phyloP scores from a whole-genome alignment of 37 sponge, comb jelly and placozoan species.

The Geodia barretti region DNA sequence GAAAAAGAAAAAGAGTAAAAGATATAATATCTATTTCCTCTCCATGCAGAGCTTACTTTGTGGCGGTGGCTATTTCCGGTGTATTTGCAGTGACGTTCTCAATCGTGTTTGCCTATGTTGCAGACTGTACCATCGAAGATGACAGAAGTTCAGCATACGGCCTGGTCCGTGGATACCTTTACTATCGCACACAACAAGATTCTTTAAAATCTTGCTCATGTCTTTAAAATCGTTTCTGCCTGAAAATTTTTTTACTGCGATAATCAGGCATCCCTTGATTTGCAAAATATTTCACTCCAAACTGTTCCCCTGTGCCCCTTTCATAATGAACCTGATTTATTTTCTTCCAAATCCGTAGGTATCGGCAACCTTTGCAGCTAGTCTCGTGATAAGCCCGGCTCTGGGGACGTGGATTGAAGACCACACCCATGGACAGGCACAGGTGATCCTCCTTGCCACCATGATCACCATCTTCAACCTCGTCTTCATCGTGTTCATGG shows the following conservation, averaged over 20 bases:
- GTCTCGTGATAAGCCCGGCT: conserved; percentile 88
- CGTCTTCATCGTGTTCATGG: conserved; percentile 76
- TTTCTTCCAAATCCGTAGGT: conserved; percentile 49
- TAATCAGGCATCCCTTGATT: too few relatives aligned
- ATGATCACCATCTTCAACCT: conserved; percentile 78
- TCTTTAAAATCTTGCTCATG: too few relatives aligned
- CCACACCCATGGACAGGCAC: conserved; percentile 41
- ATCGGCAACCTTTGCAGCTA: conserved; percentile 91
- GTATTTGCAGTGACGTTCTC: conserved; percentile 90
- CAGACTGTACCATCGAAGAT: conserved; percentile 83
- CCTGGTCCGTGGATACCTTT: conserved; percentile 79
- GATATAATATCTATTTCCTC: neutral
- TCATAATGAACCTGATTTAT: too few relatives aligned
- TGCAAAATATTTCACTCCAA: too few relatives aligned
- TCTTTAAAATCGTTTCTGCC: too few relatives aligned
- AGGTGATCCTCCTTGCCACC: conserved; percentile 81
- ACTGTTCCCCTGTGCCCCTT: neutral
- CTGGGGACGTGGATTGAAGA: conserved; percentile 66
- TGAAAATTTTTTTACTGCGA: too few relatives aligned
- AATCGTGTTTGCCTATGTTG: conserved; percentile 93
- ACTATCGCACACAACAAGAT: too few relatives aligned
- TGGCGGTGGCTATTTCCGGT: conserved; percentile 83
- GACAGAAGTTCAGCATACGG: conserved; percentile 87
- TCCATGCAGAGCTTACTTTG: conserved; percentile 65
- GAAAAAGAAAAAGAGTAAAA: too few relatives aligned